Base-by-base conservation (phyloP, 2,888 invertebrate genomes). In the Chrysolina oricalcia region DNA sequence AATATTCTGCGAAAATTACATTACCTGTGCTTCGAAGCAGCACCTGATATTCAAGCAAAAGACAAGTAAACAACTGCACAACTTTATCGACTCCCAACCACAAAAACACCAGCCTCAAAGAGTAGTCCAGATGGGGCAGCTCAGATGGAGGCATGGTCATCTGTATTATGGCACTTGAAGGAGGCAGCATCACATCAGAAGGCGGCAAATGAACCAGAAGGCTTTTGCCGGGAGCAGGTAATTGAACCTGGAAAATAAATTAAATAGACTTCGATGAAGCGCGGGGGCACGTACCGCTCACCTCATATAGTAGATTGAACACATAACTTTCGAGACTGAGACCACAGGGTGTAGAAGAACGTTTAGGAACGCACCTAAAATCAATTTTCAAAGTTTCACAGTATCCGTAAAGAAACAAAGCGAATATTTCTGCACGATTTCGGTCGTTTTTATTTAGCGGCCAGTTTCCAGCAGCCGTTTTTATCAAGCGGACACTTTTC, bases 1-100 rank as follows among this genome's bases (percentile, higher is more conserved):
- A 53, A 35, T 35, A 50, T 27, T 11, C 40, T 73, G 64, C 65
- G 5, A 50, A 62, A 17, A n/a, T 70, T 46, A 72, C 46, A 35
- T 35, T 46, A 97, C 97, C 96, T 89, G 94, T 94, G 77, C 98
- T 98, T 86, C 96, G 94, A 27, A 99, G 91, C 56, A 99, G 91
- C 77, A 99, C 95, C 91, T 99, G 99, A 89, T 98, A 97, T 90
- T 99, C 99, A 41, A 99, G 90, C 35, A 99, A 90, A 67, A 98
- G 95, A 90, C 98, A 98, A 53, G 98, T 97, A 88, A 98, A 97
- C 65, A 99, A 91, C 86, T 97, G 96, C 78, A 99, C 93, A 70
- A 98, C 94, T 87, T 95, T 95, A 85, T 99, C 98, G 5, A 98
- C 94, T 27, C 98, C 97, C 76, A 99, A 91, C 88, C 96, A 93